Conservation (phyloP, 2,113 vertebrate genomes). For the Anarhynchus alexandrinus region DNA sequence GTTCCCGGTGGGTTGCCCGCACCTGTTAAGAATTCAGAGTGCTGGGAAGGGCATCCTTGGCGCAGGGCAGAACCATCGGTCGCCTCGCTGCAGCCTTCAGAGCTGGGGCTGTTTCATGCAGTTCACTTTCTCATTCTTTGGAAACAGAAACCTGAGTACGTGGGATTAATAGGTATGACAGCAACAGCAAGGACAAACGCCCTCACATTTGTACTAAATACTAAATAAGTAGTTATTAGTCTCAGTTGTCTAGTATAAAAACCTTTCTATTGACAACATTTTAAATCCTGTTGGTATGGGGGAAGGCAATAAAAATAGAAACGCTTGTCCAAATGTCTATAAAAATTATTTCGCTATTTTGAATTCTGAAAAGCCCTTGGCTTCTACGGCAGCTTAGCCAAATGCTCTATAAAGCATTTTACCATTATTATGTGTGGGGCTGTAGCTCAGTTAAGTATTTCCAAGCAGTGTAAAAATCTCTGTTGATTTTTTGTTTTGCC, state of each 20-base stretch:
- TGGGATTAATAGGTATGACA: not conserved
- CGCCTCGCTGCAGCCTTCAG: not conserved
- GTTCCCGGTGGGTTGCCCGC: not conserved
- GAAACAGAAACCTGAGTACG: not conserved
- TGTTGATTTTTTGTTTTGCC: not conserved
- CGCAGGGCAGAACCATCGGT: not conserved
- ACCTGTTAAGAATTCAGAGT: not conserved
- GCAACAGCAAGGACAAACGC: not conserved
- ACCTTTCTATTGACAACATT: not conserved
- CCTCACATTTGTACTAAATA: not conserved
- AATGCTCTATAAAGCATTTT: not conserved
- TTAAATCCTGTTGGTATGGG: not conserved
- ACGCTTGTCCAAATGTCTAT: not conserved
- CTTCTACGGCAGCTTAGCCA: not conserved
- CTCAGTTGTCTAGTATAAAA: not conserved
- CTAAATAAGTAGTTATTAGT: not conserved
- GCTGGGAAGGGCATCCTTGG: fast-evolving
- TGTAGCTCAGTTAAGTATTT: not conserved
- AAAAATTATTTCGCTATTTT: not conserved
- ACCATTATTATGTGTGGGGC: not conserved
- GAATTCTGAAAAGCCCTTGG: not conserved
- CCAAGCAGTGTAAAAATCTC: not conserved
- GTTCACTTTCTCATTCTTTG: not conserved
- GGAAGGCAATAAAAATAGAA: not conserved
- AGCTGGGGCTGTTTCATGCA: not conserved